A percentile compares a stretch with the other conserved stretches of the same genome.
These are phyloP conservation scores for Lasioglossum leucozonium DNA, from an alignment of 2,888 invertebrate genomes.

Conservation along the genomic window DNA sequence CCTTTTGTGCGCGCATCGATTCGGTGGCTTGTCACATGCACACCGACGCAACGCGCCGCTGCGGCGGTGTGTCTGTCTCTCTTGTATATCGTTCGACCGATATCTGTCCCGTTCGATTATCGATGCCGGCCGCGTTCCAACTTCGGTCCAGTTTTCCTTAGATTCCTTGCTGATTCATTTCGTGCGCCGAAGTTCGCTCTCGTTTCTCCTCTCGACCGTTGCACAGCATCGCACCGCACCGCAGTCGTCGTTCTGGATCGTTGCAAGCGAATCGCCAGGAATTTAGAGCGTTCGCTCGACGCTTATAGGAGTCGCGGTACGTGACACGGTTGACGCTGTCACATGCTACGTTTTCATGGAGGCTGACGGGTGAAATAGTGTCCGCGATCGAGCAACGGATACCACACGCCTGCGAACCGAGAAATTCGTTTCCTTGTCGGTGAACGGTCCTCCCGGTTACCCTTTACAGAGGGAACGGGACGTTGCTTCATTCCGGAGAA, in stretches of 20 bases:
- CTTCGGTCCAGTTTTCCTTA: constrained; percentile 47
- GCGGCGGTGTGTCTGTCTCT: too few species aligned
- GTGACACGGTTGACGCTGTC: constrained; percentile 46
- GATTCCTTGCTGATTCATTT: constrained; percentile 42
- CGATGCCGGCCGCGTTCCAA: constrained; percentile 39
- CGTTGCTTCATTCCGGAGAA: not conserved
- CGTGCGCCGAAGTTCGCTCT: constrained; percentile 21
- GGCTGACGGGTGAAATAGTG: constrained; percentile 23
- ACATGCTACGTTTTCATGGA: constrained; percentile 8
- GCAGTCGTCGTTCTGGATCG: not conserved
- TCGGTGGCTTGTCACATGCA: not conserved
- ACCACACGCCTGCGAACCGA: not conserved
- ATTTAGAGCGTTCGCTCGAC: constrained; percentile 47
- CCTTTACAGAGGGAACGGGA: not conserved
- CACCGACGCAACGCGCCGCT: not conserved
- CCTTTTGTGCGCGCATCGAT: constrained; percentile 8
- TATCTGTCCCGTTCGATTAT: constrained; percentile 44
- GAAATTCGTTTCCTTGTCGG: not conserved
- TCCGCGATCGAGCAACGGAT: not conserved
- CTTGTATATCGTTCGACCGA: constrained; percentile 20
- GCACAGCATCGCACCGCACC: not conserved
- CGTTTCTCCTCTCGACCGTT: not conserved
- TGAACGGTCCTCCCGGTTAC: not conserved
- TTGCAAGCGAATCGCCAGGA: constrained; percentile 38
- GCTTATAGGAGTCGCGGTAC: constrained; percentile 30